phyloP scores from a whole-genome alignment of 37 sponge, comb jelly and placozoan genomes.

The Hexactinellida sp. region DNA sequence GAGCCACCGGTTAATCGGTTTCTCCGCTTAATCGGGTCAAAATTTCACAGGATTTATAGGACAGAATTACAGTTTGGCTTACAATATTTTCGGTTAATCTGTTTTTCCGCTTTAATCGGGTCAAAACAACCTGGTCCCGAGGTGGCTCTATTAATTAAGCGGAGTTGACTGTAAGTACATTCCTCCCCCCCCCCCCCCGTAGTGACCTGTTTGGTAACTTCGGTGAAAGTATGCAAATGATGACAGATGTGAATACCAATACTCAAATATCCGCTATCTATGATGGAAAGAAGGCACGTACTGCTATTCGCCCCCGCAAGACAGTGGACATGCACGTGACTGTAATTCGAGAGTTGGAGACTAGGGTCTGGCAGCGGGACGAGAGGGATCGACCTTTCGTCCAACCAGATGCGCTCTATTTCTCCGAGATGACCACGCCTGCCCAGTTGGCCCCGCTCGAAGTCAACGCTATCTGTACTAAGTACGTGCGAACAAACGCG shows the following conservation, averaged over 20 bases:
- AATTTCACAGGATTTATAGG: no score
- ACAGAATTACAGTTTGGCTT: no score
- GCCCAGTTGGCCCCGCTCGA: constrained; percentile 34
- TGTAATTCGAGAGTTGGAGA: constrained; percentile 59
- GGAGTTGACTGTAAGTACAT: no score
- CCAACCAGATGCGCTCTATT: constrained; percentile 62
- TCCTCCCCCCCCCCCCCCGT: no score
- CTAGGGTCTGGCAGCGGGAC: constrained; percentile 70
- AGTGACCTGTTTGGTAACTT: no score
- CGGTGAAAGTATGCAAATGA: no score
- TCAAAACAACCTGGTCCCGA: no score
- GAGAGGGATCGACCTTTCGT: constrained; percentile 40
- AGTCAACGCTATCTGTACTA: constrained; percentile 78
- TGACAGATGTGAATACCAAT: background rate
- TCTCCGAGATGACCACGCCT: constrained; percentile 48
- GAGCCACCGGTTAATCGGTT: no score
- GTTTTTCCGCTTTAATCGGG: no score
- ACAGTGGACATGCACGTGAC: constrained; percentile 73
- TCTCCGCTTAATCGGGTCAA: no score
- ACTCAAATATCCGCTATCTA: background rate
- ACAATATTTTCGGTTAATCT: no score
- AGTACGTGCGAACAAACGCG: constrained; percentile 57
- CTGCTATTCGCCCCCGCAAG: constrained; percentile 25
- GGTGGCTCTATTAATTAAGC: no score
- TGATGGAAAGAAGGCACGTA: background rate